Conservation (phyloP, 2,888 invertebrate genomes). For the Apamea sordens region DNA sequence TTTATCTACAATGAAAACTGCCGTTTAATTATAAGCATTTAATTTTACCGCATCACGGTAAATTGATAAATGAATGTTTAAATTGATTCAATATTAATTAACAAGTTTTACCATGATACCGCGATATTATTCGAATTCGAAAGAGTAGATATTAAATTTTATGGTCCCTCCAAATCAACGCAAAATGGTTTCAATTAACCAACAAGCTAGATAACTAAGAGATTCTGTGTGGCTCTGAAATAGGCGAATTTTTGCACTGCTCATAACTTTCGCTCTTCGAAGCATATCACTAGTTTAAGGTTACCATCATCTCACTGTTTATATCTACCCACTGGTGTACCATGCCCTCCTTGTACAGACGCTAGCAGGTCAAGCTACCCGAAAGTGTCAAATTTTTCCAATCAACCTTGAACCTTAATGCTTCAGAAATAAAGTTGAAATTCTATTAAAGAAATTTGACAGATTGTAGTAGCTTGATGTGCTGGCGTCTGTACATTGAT, state of each 20-base stretch:
- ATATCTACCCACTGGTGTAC: background rate
- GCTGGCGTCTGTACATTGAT: too few relatives aligned
- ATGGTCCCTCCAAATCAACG: constrained; percentile 58
- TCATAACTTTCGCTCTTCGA: background rate
- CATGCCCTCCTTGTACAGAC: background rate
- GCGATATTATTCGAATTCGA: constrained; percentile 42
- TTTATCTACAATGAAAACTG: background rate
- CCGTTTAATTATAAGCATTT: background rate
- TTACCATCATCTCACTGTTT: background rate
- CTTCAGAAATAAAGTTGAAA: too few relatives aligned
- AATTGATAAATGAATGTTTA: background rate
- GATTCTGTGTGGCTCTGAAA: constrained; percentile 44
- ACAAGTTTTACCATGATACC: constrained; percentile 12
- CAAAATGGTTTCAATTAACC: constrained; percentile 67
- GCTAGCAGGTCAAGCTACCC: too few relatives aligned
- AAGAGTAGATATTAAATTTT: constrained; percentile 61
- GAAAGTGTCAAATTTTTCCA: too few relatives aligned
- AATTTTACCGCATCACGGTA: background rate
- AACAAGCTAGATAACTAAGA: constrained; percentile 67
- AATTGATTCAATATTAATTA: constrained; percentile 28
- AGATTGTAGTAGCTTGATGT: too few relatives aligned
- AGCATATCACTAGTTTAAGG: background rate
- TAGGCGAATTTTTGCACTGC: constrained; percentile 7
- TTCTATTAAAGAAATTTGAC: too few relatives aligned
- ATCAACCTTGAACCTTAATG: too few relatives aligned